Conservation (phyloP, 1,140 invertebrate genomes). For the Cotesia typhae region DNA sequence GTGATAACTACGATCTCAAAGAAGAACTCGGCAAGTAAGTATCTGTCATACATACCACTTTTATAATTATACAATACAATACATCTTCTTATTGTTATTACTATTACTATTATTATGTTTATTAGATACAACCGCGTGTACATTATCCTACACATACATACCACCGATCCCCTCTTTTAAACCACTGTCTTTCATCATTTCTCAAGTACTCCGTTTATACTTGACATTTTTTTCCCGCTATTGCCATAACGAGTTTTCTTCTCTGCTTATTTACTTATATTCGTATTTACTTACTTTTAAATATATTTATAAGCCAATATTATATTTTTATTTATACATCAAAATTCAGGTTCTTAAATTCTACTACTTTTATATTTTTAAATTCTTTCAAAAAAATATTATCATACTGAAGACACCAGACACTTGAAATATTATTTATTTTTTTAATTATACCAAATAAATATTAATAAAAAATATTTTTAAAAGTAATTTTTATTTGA, state of each 20-base stretch:
- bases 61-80: too few species aligned
- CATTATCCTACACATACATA: not conserved
- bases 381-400: too few species aligned
- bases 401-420: too few species aligned
- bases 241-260: constrained; percentile 22
- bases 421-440: too few species aligned
- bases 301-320: too few species aligned
- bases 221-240: constrained; percentile 1
- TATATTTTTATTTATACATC: too few species aligned
- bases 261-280: constrained; percentile 21
- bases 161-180: not conserved
- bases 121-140: constrained; percentile 12
- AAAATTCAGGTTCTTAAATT: too few species aligned
- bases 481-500: too few species aligned
- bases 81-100: not conserved
- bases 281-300: not conserved
- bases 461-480: too few species aligned
- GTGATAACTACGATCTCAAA: constrained; percentile 99
- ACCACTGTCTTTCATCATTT: constrained; percentile 11
- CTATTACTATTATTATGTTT: not conserved
- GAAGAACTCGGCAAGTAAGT: constrained; percentile 99
- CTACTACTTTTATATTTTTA: too few species aligned
- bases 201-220: not conserved
- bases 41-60: constrained; percentile 33
- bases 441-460: too few species aligned